These are phyloP conservation scores for Brachymystax lenok DNA, from an alignment of 2,797 vertebrate genomes.

Conservation along the genomic window DNA sequence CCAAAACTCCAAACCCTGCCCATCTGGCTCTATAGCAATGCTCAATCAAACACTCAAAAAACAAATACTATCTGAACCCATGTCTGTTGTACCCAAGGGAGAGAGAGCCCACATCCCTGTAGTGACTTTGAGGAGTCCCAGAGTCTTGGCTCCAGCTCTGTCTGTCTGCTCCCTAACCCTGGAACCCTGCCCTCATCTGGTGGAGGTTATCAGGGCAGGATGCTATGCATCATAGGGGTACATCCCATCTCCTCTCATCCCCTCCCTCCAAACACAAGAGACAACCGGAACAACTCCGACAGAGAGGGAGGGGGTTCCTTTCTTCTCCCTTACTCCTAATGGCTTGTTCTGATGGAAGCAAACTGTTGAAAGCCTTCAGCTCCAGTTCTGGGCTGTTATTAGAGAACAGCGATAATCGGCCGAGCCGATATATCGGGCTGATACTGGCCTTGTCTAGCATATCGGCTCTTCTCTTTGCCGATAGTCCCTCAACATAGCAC, in stretches of 20 bases:
- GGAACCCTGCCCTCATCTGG: constrained; percentile 25
- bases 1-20: neutral
- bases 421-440: no score
- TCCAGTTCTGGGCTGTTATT: neutral
- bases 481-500: no score
- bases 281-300: constrained; percentile 5
- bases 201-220: constrained; percentile 58
- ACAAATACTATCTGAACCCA: neutral
- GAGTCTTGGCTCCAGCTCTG: constrained; percentile 47
- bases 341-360: neutral
- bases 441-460: no score
- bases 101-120: neutral
- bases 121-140: constrained; percentile 53
- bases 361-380: neutral
- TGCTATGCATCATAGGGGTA: constrained; percentile 36
- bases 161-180: constrained; percentile 41
- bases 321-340: neutral
- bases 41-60: neutral
- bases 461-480: constrained; percentile 3
- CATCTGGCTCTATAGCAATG: neutral
- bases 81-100: constrained; percentile 21
- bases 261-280: constrained; percentile 34
- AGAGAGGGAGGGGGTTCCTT: no score
- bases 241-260: constrained; percentile 31
- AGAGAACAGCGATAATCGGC: no score